Conservation (phyloP, 1,140 invertebrate genomes). For the Leucophenga varia region DNA sequence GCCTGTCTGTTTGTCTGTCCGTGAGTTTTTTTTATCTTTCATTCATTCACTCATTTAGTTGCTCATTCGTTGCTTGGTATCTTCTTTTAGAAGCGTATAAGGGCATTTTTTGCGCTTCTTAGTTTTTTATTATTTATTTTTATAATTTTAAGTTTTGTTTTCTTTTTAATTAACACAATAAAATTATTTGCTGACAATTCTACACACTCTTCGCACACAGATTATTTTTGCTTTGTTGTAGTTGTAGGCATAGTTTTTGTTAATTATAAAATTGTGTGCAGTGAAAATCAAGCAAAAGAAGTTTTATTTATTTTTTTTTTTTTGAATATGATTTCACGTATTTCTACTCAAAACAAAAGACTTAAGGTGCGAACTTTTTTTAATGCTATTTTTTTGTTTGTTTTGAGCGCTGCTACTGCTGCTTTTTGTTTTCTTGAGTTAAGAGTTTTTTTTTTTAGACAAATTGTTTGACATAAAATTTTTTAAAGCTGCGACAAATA, state of each 20-base stretch:
- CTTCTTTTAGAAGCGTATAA: constrained; percentile 37
- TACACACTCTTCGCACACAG: constrained; percentile 13
- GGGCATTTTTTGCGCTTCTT: constrained; percentile 34
- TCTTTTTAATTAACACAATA: constrained; percentile 50
- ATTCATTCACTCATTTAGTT: too few species aligned
- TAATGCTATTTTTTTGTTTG: too few species aligned
- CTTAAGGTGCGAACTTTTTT: constrained; percentile 40
- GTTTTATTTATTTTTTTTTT: too few species aligned
- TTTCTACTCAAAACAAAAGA: constrained; percentile 19
- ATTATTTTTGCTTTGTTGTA: constrained; percentile 13
- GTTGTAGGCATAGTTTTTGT: constrained; percentile 18
- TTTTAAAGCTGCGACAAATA: too few species aligned
- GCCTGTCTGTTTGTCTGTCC: too few species aligned
- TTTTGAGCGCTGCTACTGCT: too few species aligned
- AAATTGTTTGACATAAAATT: too few species aligned
- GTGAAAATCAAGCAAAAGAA: constrained; percentile 8
- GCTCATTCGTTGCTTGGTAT: too few species aligned
- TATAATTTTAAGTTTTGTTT: constrained; percentile 43
- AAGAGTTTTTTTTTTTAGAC: too few species aligned
- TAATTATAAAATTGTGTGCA: constrained; percentile 5
- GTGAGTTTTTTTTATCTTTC: too few species aligned
- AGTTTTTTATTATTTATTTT: too few species aligned
- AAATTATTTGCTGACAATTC: constrained; percentile 34
- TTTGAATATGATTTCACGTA: background rate
- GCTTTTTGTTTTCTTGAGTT: too few species aligned